A percentile compares a stretch with the other conserved stretches of the same genome.
phyloP scores from a whole-genome alignment of 2,888 invertebrate genomes.

The Agrotis puta region DNA sequence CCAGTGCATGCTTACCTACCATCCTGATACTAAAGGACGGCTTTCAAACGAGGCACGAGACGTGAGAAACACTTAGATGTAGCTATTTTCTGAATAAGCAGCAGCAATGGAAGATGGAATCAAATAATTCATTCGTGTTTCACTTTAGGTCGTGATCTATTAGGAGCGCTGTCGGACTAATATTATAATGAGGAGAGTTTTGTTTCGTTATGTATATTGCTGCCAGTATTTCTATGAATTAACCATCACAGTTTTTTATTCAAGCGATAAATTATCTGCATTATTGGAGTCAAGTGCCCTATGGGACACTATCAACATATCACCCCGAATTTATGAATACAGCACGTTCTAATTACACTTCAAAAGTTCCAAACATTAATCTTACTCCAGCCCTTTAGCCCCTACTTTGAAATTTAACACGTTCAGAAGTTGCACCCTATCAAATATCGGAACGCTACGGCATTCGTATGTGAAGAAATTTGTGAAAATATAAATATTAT shows the following conservation, averaged over 20 bases:
- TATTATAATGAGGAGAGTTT: conserved; percentile 46
- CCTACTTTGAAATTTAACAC: conserved; percentile 33
- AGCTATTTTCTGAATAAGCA: conserved; percentile 58
- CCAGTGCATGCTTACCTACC: conserved; percentile 59
- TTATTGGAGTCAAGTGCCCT: background rate
- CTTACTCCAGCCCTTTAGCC: conserved; percentile 6
- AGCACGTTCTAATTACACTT: conserved; percentile 25
- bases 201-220: conserved; percentile 12
- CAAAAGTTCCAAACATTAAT: conserved; percentile 19
- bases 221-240: background rate
- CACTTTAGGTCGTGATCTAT: conserved; percentile 58
- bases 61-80: conserved; percentile 59
- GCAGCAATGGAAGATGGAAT: conserved; percentile 48
- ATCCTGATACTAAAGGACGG: conserved; percentile 57
- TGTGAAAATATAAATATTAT: background rate
- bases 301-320: conserved; percentile 1
- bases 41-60: conserved; percentile 55
- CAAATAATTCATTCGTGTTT: conserved; percentile 58
- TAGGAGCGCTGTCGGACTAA: conserved; percentile 44
- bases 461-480: conserved; percentile 2
- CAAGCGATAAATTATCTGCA: background rate
- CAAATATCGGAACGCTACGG: conserved; percentile 28
- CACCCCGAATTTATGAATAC: conserved; percentile 15
- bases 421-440: conserved; percentile 23
- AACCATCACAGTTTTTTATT: background rate